Evolutionary conservation across 1,140 invertebrate genomes (phyloP).

Genomic region (Muscidifurax raptorellus): DNA sequence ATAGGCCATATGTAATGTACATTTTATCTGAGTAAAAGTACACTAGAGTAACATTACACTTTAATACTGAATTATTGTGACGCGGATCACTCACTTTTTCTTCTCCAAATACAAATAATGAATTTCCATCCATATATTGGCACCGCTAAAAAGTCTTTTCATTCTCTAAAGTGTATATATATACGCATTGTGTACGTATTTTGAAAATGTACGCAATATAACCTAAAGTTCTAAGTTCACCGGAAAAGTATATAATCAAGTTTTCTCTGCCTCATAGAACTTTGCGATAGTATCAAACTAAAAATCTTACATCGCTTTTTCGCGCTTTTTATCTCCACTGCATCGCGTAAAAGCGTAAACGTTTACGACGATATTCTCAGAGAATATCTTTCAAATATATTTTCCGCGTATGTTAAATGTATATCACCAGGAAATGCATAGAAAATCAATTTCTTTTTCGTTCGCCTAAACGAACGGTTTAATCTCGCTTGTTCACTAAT

Average conservation of each 20-base stretch:
- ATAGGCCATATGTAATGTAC: too few relatives aligned
- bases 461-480: not conserved
- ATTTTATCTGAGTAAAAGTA: too few relatives aligned
- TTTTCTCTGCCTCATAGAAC: not conserved
- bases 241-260: not conserved
- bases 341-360: not conserved
- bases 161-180: not conserved
- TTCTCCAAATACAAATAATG: not conserved
- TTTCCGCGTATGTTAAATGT: not conserved
- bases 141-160: not conserved
- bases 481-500: not conserved
- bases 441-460: too few relatives aligned
- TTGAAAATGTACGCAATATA: not conserved
- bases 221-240: not conserved
- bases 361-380: not conserved
- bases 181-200: not conserved
- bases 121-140: not conserved
- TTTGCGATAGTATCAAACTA: not conserved
- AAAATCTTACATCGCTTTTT: not conserved
- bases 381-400: not conserved
- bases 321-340: not conserved
- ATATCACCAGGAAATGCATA: too few relatives aligned
- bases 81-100: not conserved
- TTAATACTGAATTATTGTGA: constrained; percentile 25
- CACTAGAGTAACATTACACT: not conserved